Evolutionary conservation across 2,797 vertebrate genomes (phyloP).

Genomic region (Molossus molossus): DNA sequence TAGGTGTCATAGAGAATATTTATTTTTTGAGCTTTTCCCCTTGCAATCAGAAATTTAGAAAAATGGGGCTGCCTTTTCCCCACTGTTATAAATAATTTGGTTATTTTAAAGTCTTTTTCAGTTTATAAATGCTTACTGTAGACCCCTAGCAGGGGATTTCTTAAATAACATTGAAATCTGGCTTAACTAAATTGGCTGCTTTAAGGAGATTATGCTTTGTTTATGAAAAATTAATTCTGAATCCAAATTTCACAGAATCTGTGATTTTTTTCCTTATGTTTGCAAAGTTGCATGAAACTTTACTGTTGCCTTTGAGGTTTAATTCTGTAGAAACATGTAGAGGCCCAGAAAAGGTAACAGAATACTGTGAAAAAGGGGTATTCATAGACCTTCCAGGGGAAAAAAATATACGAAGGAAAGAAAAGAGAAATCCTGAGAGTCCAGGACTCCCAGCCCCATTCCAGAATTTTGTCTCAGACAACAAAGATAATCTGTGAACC

Average conservation of each 20-base stretch:
- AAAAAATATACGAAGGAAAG: neutral
- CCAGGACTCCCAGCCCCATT: neutral
- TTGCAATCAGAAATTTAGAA: conserved; percentile 47
- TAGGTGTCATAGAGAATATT: neutral
- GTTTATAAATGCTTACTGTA: neutral
- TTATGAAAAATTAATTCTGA: conserved; percentile 62
- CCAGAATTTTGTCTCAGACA: neutral
- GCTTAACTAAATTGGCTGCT: neutral
- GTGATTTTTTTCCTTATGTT: neutral
- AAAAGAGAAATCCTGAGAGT: neutral
- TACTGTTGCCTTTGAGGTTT: conserved; percentile 37
- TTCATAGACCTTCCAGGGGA: neutral
- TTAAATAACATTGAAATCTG: conserved; percentile 21
- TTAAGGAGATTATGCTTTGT: neutral
- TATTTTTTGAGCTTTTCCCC: conserved; percentile 4
- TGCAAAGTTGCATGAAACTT: neutral
- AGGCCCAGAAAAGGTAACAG: conserved; percentile 21
- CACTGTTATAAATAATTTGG: conserved; percentile 1
- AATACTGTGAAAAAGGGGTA: conserved; percentile 51
- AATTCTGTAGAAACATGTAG: neutral
- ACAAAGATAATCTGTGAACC: conserved; percentile 2
- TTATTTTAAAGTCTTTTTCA: neutral
- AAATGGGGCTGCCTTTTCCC: neutral
- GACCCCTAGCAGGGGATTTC: neutral
- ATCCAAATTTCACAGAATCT: conserved; percentile 50